Evolutionary conservation across 2,113 vertebrate genomes (phyloP).

Genomic region (Cariama cristata): DNA sequence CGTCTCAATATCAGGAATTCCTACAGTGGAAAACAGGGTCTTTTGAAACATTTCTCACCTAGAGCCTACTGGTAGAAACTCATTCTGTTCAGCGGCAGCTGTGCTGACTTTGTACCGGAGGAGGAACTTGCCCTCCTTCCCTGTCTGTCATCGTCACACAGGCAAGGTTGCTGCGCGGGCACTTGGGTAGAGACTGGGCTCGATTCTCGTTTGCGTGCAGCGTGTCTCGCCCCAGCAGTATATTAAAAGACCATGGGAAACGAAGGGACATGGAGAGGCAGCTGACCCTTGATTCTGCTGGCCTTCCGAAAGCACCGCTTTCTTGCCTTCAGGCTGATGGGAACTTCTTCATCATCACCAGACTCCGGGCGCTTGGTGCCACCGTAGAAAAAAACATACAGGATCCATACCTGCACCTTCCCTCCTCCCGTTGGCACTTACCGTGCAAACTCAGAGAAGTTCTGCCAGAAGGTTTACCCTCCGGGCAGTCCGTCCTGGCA

Average conservation of each 20-base stretch:
- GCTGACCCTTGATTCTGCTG: background rate
- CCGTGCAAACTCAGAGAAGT: background rate
- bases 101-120: background rate
- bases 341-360: background rate
- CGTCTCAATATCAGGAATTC: background rate
- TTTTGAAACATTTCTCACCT: background rate
- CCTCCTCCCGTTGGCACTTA: background rate
- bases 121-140: background rate
- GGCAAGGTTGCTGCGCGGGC: background rate
- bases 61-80: fast-evolving
- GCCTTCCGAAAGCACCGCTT: background rate
- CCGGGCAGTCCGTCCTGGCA: background rate
- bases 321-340: background rate
- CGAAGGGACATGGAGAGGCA: background rate
- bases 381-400: fast-evolving
- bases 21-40: background rate
- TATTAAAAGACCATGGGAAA: background rate
- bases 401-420: background rate
- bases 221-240: background rate
- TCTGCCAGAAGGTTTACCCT: background rate
- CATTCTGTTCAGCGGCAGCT: background rate
- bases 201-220: fast-evolving
- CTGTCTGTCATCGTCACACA: fast-evolving
- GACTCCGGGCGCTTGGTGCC: background rate
- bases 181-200: background rate